Percentiles rank a stretch among this genome's conserved stretches.
Conservation (phyloP, 2,797 vertebrate genomes). For the Microctenopoma stevenorrisi region DNA sequence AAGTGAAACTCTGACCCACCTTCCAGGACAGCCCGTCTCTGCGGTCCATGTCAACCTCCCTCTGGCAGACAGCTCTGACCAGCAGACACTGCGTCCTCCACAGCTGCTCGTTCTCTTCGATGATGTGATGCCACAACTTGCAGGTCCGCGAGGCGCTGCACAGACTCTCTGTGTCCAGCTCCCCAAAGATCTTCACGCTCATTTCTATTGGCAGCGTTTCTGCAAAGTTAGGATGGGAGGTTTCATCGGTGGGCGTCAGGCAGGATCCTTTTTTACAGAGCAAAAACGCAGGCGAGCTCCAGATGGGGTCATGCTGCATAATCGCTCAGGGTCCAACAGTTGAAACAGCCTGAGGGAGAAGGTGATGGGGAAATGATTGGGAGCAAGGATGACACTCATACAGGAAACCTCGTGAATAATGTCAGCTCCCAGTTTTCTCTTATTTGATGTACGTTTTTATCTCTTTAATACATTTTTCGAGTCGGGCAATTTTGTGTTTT, state of each 20-base stretch:
- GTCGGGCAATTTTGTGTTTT: no score
- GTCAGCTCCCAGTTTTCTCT: no score
- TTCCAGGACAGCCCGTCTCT: slow-evolving; percentile 87
- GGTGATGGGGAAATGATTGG: no score
- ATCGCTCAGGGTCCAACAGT: slow-evolving; percentile 39
- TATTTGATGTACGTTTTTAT: no score
- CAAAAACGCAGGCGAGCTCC: slow-evolving; percentile 29
- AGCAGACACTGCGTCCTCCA: slow-evolving; percentile 88
- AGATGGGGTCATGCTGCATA: slow-evolving; percentile 75
- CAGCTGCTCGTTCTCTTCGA: slow-evolving; percentile 81
- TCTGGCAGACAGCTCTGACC: slow-evolving; percentile 79
- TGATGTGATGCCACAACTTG: slow-evolving; percentile 83
- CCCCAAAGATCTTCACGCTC: slow-evolving; percentile 84
- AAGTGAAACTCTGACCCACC: slow-evolving; percentile 70
- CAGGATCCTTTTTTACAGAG: slow-evolving; percentile 34
- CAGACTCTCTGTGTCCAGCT: slow-evolving; percentile 85
- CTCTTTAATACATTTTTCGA: no score
- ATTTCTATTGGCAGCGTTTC: slow-evolving; percentile 86
- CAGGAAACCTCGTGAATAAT: no score
- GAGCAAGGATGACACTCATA: no score
- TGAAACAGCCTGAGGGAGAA: not conserved
- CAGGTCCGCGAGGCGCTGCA: slow-evolving; percentile 85
- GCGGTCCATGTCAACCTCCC: slow-evolving; percentile 86
- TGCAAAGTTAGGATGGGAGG: slow-evolving; percentile 71
- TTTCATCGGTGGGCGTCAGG: not conserved